A percentile compares a stretch with the other conserved stretches of the same genome.
These are phyloP conservation scores for Augiades crinisus DNA, from an alignment of 2,888 invertebrate species.

Conservation along the genomic window DNA sequence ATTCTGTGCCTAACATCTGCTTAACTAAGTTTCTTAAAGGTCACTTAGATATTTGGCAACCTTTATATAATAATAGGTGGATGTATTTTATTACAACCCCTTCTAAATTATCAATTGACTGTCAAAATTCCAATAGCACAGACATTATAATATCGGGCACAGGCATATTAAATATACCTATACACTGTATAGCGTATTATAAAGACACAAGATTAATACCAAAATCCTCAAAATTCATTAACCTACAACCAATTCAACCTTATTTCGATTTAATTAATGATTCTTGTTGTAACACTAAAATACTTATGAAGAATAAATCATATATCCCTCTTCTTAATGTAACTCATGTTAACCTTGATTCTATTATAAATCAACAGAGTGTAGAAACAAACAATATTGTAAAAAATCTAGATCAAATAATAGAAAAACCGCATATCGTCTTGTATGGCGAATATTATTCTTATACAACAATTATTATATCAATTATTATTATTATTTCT, in stretches of 20 bases:
- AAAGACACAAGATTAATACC: constrained; percentile 18
- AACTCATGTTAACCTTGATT: constrained; percentile 9
- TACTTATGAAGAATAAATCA: background rate
- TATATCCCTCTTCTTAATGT: background rate
- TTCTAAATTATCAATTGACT: constrained; percentile 16
- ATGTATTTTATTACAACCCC: constrained; percentile 13
- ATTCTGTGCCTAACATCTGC: constrained; percentile 15
- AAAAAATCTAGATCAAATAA: background rate
- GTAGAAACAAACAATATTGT: background rate
- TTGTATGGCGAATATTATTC: constrained; percentile 8
- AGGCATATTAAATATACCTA: constrained; percentile 18
- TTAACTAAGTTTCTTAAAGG: constrained; percentile 22
- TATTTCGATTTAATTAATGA: constrained; percentile 24
- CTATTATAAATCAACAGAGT: background rate
- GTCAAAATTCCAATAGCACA: constrained; percentile 14
- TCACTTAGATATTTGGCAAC: constrained; percentile 21
- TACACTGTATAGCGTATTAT: constrained; percentile 21
- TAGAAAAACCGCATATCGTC: background rate
- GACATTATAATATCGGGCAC: constrained; percentile 15
- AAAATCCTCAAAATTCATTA: constrained; percentile 12
- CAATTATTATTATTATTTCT: background rate
- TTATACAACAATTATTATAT: constrained; percentile 3
- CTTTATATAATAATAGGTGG: constrained; percentile 18
- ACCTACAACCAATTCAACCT: constrained; percentile 8
- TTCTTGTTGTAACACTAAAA: constrained; percentile 20